Base-by-base conservation (phyloP, 2,888 invertebrate genomes). In the Xiphydria camelus region DNA sequence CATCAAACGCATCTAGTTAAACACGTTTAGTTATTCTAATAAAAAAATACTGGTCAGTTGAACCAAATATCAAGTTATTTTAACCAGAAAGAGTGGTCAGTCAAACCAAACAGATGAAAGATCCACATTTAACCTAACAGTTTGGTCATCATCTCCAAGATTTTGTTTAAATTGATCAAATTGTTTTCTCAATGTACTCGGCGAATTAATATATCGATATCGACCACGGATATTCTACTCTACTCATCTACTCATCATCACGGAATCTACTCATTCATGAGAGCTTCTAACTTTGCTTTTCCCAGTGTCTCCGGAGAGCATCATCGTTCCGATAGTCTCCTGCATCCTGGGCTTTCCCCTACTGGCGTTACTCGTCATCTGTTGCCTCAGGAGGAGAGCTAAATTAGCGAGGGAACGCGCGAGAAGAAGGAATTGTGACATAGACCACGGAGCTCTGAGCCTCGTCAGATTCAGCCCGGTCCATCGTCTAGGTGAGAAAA, bases 301-400 rank as follows among this genome's bases (percentile, higher is more conserved):
- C 65, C 37, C 59, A 92, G 92, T 92, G 55, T 86, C 91, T 36
- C 90, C 91, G 39, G 91, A 92, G 77, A 90, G 89, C 41, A 88
- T 92, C 59, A 91, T 92, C 41, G 86, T 92, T 57, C 91, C 92
- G 31, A 92, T 92, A 59, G 87, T 92, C 38, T 91, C 92, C 43
- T 91, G 92, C 76, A 93, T 93, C 70, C 83, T 93, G 67, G 92
- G 92, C 46, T 93, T 94, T 69, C 93, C 93, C 25, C 78, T 93
- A 55, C 76, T 94, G 70, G 92, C 92, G 2, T 80, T 93, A 47
- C 83, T 92, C 55, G 87, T 93, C 53, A 92, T 93, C 66, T 93
- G 92, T 77, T 92, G 91, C 70, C 80, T 93, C 52, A 79, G 91
- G 46, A 81, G 89, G 63, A 80, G 92, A 63, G 92, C 92, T 2